Evolutionary conservation across 2,797 vertebrate species (phyloP).

Genomic region (Sebastes glaucus): DNA sequence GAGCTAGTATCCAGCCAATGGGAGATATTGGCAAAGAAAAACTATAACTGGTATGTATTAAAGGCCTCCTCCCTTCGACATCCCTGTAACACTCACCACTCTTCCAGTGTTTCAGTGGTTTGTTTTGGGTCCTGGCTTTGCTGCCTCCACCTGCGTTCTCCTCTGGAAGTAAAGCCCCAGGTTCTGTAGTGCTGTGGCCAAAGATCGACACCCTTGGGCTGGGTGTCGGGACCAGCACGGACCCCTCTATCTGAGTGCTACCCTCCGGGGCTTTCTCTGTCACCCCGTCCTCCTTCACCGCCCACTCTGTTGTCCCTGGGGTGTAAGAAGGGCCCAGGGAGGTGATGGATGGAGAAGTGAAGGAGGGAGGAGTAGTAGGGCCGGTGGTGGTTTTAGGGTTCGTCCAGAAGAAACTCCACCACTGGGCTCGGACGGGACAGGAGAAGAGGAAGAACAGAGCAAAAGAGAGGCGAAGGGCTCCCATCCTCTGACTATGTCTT

Average conservation of each 20-base stretch:
- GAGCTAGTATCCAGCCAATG: neutral
- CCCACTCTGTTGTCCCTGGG: slow-evolving; percentile 2
- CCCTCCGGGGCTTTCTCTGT: neutral
- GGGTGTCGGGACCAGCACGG: slow-evolving; percentile 7
- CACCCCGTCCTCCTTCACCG: slow-evolving; percentile 1
- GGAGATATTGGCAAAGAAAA: neutral
- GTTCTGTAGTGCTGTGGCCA: neutral
- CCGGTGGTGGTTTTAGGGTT: slow-evolving; percentile 18
- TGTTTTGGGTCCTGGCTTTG: slow-evolving; percentile 43
- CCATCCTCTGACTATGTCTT: slow-evolving; percentile 50
- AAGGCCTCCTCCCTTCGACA: neutral
- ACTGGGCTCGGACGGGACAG: slow-evolving; percentile 52
- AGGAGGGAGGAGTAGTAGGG: slow-evolving; percentile 1
- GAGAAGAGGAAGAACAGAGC: slow-evolving; percentile 46
- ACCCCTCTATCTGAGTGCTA: slow-evolving; percentile 4
- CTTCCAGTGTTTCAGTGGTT: slow-evolving; percentile 73
- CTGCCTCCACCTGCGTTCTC: slow-evolving; percentile 13
- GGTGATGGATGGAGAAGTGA: slow-evolving; percentile 19
- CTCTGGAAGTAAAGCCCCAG: neutral
- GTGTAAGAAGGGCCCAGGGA: neutral
- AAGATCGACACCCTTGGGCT: neutral
- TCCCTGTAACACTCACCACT: slow-evolving; percentile 66
- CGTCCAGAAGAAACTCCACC: slow-evolving; percentile 45
- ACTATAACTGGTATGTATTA: too few relatives aligned
- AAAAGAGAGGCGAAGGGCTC: slow-evolving; percentile 28